A percentile compares a stretch with the other conserved stretches of the same genome.
phyloP scores from a whole-genome alignment of 2,113 vertebrate genomes.

The Pyxicephalus adspersus region DNA sequence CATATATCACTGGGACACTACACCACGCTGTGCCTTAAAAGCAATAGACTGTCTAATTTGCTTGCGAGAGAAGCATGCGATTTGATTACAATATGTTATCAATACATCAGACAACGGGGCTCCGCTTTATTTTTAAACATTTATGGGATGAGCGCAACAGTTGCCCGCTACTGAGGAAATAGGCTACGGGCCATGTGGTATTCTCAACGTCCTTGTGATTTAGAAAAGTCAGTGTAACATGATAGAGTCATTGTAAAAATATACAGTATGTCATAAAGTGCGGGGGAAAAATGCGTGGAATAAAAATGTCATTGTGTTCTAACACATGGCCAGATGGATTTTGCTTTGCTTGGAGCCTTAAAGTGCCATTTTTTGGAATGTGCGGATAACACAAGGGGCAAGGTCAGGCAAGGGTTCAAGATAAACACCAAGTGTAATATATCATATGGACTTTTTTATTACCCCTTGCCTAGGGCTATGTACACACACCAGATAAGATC shows the following conservation, averaged over 20 bases:
- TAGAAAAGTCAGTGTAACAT: constrained; percentile 51
- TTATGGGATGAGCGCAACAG: constrained; percentile 44
- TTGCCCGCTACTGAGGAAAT: constrained; percentile 34
- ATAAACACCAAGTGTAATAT: no score
- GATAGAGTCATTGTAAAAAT: constrained; percentile 43
- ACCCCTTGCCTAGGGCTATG: no score
- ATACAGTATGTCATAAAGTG: constrained; percentile 23
- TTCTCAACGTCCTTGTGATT: constrained; percentile 55
- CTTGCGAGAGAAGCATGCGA: constrained; percentile 42
- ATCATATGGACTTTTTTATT: no score
- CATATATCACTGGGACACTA: constrained; percentile 37
- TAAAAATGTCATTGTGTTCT: constrained; percentile 34
- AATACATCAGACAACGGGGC: constrained; percentile 47
- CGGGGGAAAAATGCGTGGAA: constrained; percentile 12
- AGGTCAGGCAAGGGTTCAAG: constrained; percentile 75
- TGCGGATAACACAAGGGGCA: constrained; percentile 70
- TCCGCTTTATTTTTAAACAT: constrained; percentile 33
- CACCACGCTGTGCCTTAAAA: constrained; percentile 44
- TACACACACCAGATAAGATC: no score
- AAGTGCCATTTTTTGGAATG: not conserved
- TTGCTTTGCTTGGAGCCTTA: not conserved
- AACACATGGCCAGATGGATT: not conserved
- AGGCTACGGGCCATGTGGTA: constrained; percentile 42
- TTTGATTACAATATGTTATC: constrained; percentile 58
- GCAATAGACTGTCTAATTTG: constrained; percentile 49